phyloP scores from a whole-genome alignment of 2,888 invertebrate species.

The Allygus modestus region DNA sequence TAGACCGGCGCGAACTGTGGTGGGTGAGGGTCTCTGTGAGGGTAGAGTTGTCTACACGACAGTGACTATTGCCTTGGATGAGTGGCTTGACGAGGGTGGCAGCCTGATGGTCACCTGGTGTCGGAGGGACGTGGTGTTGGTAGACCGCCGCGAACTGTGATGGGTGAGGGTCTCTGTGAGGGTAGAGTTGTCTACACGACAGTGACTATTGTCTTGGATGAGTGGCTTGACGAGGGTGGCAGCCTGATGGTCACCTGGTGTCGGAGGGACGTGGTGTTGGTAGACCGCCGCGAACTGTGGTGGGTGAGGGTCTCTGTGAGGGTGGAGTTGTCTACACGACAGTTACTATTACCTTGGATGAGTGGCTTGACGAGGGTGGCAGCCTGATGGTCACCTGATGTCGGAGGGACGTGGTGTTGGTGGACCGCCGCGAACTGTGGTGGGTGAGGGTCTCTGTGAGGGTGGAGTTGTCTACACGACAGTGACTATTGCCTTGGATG shows the following conservation, averaged over 20 bases:
- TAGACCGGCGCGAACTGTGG: too few relatives aligned
- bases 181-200: conserved; percentile 55
- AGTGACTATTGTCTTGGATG: conserved; percentile 24
- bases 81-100: conserved; percentile 40
- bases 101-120: conserved; percentile 62
- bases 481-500: conserved; percentile 22
- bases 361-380: conserved; percentile 40
- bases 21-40: conserved; percentile 56
- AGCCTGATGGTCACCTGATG: conserved; percentile 61
- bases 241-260: conserved; percentile 62
- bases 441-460: conserved; percentile 51
- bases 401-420: conserved; percentile 60
- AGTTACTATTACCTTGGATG: conserved; percentile 25
- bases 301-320: conserved; percentile 58
- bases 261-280: conserved; percentile 57
- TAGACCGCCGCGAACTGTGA: conserved; percentile 59
- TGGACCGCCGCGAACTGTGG: conserved; percentile 59
- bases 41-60: conserved; percentile 55
- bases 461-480: conserved; percentile 58
- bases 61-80: conserved; percentile 21
- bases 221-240: conserved; percentile 35
- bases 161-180: conserved; percentile 58
- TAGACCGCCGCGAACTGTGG: conserved; percentile 60
- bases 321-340: conserved; percentile 61
- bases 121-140: conserved; percentile 57